phyloP scores from a whole-genome alignment of 1,140 invertebrate species.

The Aphelinus certus region DNA sequence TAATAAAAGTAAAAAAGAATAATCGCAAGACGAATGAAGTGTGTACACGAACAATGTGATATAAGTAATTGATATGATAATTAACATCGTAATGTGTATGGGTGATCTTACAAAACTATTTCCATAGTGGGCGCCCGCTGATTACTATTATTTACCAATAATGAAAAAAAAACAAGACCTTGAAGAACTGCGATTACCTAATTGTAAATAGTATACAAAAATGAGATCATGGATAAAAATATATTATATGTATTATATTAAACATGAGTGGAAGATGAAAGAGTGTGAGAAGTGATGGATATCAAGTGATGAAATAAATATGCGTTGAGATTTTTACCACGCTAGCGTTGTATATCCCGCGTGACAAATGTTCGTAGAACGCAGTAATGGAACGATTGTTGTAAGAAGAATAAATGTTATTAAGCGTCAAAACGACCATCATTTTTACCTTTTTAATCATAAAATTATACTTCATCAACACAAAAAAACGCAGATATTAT shows the following conservation, averaged over 20 bases:
- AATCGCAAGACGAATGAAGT: slow-evolving; percentile 44
- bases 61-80: slow-evolving; percentile 64
- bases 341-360: slow-evolving; percentile 53
- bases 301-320: slow-evolving; percentile 26
- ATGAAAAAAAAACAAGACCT: slow-evolving; percentile 40
- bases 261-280: slow-evolving; percentile 50
- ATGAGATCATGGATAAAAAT: slow-evolving; percentile 41
- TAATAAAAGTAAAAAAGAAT: slow-evolving; percentile 43
- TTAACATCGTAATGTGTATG: slow-evolving; percentile 60
- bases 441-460: slow-evolving; percentile 6
- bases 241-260: slow-evolving; percentile 51
- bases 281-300: slow-evolving; percentile 26
- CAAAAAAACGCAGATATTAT: too few species aligned
- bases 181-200: slow-evolving; percentile 55
- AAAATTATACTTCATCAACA: too few species aligned
- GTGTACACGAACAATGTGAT: slow-evolving; percentile 65
- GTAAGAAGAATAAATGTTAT: slow-evolving; percentile 51
- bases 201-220: slow-evolving; percentile 63
- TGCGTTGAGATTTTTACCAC: slow-evolving; percentile 52
- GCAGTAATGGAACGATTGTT: slow-evolving; percentile 53
- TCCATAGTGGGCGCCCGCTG: slow-evolving; percentile 38
- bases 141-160: slow-evolving; percentile 53
- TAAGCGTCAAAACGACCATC: slow-evolving; percentile 47
- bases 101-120: slow-evolving; percentile 31
- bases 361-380: slow-evolving; percentile 56